phyloP scores from a whole-genome alignment of 1,140 invertebrate species.

The Neuroterus valhalla region DNA sequence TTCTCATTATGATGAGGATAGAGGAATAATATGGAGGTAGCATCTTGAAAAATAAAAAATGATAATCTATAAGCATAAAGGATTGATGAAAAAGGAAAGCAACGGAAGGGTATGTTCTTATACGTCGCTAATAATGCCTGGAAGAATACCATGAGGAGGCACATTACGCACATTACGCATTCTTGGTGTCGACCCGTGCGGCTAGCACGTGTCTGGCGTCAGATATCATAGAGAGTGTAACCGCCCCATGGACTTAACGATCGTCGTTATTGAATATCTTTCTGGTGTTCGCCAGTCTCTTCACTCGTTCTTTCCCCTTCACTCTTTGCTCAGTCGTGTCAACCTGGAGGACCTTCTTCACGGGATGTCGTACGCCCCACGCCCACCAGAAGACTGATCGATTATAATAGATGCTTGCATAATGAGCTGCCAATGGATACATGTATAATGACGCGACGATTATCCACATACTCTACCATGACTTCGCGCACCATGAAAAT shows the following conservation, averaged over 20 bases:
- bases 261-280: conserved; percentile 73
- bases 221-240: conserved; percentile 65
- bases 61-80: too few relatives aligned
- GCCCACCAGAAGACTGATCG: conserved; percentile 69
- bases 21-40: too few relatives aligned
- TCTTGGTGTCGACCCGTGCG: conserved; percentile 57
- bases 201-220: conserved; percentile 72
- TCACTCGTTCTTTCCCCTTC: conserved; percentile 38
- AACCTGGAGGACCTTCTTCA: conserved; percentile 66
- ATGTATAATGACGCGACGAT: not conserved
- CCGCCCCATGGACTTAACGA: conserved; percentile 64
- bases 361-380: conserved; percentile 59
- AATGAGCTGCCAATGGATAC: conserved; percentile 54
- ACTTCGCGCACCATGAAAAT: not conserved
- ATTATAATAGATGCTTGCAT: conserved; percentile 67
- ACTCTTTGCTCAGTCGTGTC: conserved; percentile 58
- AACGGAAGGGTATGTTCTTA: too few relatives aligned
- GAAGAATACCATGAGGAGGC: conserved; percentile 38
- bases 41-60: too few relatives aligned
- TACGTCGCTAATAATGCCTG: conserved; percentile 43
- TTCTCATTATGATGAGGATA: too few relatives aligned
- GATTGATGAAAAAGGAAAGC: too few relatives aligned
- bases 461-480: not conserved
- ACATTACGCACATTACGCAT: conserved; percentile 52
- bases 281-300: conserved; percentile 51